Conservation (phyloP, 2,888 invertebrate genomes). For the Resseliella maxima region DNA sequence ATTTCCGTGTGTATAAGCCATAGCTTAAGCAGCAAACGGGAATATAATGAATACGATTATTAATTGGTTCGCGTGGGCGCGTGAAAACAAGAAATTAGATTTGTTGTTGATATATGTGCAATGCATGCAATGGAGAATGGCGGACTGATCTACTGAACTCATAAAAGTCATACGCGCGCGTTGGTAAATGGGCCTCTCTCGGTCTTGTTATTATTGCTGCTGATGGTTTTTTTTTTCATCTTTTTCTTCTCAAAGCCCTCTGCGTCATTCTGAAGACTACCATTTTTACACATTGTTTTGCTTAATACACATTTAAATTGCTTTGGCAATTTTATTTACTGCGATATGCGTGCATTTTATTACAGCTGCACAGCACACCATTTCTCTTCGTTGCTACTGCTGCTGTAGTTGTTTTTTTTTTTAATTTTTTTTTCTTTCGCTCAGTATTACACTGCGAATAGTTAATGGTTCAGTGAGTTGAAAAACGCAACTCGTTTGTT, state of each 20-base stretch:
- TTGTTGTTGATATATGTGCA: constrained; percentile 30
- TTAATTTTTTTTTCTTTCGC: background rate
- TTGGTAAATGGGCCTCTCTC: background rate
- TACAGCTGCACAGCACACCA: background rate
- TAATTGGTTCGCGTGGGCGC: constrained; percentile 41
- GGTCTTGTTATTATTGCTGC: background rate
- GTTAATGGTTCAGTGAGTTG: constrained; percentile 52
- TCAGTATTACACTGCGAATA: background rate
- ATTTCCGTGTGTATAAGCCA: constrained; percentile 16
- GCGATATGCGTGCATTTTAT: constrained; percentile 50
- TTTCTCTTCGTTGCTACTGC: background rate
- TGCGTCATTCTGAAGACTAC: background rate
- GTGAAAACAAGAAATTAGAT: constrained; percentile 55
- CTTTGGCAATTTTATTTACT: constrained; percentile 43
- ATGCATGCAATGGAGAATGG: constrained; percentile 32
- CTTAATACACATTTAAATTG: constrained; percentile 40
- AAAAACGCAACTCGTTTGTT: constrained; percentile 55
- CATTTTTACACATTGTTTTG: constrained; percentile 3
- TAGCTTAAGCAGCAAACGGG: background rate
- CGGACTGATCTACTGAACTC: constrained; percentile 49
- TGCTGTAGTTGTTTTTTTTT: background rate
- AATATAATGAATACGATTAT: constrained; percentile 41
- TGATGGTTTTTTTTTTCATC: background rate
- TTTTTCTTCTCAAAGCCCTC: background rate
- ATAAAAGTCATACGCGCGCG: constrained; percentile 35